A percentile compares a stretch with the other conserved stretches of the same genome.
Conservation (phyloP, 2,888 invertebrate species). For the Elgonia sp. region DNA sequence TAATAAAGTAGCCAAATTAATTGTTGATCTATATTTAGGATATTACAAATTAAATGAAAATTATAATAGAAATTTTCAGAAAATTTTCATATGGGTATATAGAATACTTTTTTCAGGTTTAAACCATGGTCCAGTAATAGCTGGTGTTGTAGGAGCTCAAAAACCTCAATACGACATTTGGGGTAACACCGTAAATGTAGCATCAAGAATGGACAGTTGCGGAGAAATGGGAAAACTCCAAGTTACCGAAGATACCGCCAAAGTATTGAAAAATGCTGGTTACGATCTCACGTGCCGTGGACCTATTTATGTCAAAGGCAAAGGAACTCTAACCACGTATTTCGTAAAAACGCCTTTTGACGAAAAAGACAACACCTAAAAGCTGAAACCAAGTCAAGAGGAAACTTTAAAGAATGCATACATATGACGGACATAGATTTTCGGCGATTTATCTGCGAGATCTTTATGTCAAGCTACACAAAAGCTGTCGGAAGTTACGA, state of each 20-base stretch:
- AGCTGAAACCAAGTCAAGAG: neutral
- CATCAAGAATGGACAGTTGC: constrained; percentile 98
- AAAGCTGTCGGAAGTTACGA: neutral
- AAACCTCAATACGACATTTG: constrained; percentile 99
- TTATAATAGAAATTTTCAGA: too few species aligned
- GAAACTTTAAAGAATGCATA: neutral
- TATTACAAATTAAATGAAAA: too few species aligned
- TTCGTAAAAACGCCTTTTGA: constrained; percentile 95
- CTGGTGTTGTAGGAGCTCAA: constrained; percentile 98
- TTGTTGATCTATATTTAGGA: too few species aligned
- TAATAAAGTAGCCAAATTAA: too few species aligned
- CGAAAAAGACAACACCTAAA: constrained; percentile 86
- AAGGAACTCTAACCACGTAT: constrained; percentile 96
- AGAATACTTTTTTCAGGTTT: constrained; percentile 88
- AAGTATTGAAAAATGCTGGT: constrained; percentile 94
- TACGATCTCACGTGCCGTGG: constrained; percentile 97
- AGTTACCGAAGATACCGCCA: constrained; percentile 94
- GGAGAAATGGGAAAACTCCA: constrained; percentile 96
- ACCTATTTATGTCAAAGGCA: constrained; percentile 97
- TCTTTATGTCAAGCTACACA: constrained; percentile 1
- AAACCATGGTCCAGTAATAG: constrained; percentile 96
- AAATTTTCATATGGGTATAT: too few species aligned
- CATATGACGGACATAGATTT: neutral
- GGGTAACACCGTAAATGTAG: constrained; percentile 99
- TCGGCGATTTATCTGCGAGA: constrained; percentile 3